phyloP scores from a whole-genome alignment of 2,113 vertebrate species.

The Zeus faber region DNA sequence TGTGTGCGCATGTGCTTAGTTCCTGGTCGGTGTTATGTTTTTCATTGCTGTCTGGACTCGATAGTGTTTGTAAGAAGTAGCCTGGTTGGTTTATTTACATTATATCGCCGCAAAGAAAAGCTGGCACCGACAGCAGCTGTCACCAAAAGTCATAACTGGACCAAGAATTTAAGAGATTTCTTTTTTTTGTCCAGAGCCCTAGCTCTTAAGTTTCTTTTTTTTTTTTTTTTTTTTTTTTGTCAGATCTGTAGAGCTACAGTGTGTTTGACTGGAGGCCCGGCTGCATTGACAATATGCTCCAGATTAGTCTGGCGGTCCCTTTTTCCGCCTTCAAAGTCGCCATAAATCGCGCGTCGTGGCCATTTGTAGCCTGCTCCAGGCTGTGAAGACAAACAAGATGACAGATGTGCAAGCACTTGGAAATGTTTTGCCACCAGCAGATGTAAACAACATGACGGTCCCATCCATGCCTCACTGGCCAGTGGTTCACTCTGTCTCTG shows the following conservation, averaged over 20 bases:
- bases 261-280: not conserved
- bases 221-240: no score
- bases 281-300: not conserved
- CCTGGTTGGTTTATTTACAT: no score
- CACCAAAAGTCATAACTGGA: no score
- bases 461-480: not conserved
- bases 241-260: not conserved
- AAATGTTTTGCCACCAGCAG: conserved; percentile 4
- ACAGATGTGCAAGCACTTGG: not conserved
- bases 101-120: no score
- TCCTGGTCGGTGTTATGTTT: conserved; percentile 56
- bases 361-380: conserved; percentile 3
- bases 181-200: not conserved
- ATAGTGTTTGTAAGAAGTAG: no score
- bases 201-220: no score
- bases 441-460: not conserved
- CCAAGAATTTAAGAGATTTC: not conserved
- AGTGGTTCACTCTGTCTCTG: no score
- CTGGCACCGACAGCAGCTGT: no score
- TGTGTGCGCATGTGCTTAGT: conserved; percentile 24
- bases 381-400: conserved; percentile 10
- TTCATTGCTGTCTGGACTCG: conserved; percentile 35
- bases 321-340: no score
- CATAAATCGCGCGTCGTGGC: conserved; percentile 5
- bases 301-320: not conserved